Conservation (phyloP, 2,113 vertebrate genomes). For the Hemicordylus capensis region DNA sequence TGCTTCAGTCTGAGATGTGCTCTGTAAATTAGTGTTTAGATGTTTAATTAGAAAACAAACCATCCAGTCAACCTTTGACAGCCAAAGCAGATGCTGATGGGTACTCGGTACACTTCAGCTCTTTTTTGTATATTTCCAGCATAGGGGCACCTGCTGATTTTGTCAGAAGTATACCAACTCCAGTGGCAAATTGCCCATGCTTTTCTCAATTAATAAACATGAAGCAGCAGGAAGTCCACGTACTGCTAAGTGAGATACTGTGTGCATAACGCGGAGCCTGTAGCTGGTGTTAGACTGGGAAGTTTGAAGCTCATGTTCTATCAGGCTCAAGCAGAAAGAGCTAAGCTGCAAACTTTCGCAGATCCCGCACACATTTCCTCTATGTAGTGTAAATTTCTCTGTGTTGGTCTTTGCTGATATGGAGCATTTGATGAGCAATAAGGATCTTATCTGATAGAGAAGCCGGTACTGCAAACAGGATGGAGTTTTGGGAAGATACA, state of each 20-base stretch:
- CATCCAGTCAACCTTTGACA: not conserved
- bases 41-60: not conserved
- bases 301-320: conserved; percentile 34
- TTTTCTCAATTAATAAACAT: conserved; percentile 56
- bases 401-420: not conserved
- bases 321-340: conserved; percentile 21
- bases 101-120: not conserved
- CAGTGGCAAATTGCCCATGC: conserved; percentile 54
- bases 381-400: not conserved
- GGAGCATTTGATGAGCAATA: not conserved
- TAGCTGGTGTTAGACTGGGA: not conserved
- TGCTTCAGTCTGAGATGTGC: not conserved
- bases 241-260: not conserved
- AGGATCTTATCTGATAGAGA: not conserved
- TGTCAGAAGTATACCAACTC: conserved; percentile 37
- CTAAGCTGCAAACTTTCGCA: not conserved
- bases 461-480: not conserved
- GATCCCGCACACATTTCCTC: not conserved
- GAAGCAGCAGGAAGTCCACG: conserved; percentile 41
- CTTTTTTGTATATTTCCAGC: not conserved
- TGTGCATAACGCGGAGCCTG: not conserved
- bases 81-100: not conserved
- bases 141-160: conserved; percentile 38
- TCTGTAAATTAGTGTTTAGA: not conserved
- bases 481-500: not conserved